Base-by-base conservation (phyloP, 1,140 invertebrate species). In the Drosophila nigromelanica region DNA sequence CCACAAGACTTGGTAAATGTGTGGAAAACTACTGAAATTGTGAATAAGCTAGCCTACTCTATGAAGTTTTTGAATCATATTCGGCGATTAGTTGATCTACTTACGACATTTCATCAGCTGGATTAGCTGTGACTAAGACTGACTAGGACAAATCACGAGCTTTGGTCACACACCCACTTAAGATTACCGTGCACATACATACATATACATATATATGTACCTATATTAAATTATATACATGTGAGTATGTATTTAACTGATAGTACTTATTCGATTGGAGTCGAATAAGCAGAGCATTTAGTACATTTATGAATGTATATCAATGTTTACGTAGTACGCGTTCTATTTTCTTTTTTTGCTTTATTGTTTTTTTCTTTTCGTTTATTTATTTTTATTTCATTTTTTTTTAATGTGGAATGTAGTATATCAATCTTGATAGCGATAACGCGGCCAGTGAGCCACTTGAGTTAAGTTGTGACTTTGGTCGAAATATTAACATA, bases 371-470 rank as follows among this genome's bases (percentile, higher is more conserved):
- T 50, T 12, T 50, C 30, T 14, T 50, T 50, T 1, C n/a, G 14
- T 7, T 50, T 14, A 3, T 14, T 14, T 14, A 14, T 14, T 24
- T 24, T 24, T 2, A 24, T 24, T 30, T 50, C 21, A 14, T 45
- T 51, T 45, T 15, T 24, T 10, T 52, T 60, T 47, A 59, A 39
- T 67, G 43, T 52, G 70, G 47, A 54, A 73, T 72, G 40, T 67
- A 54, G 37, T 72, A 73, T 67, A 73, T 67, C 70, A 73, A 73
- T 67, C 48, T 67, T 73, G 62, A 67, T 73, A 60, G 70, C 63
- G 70, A 73, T 73, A 73, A 67, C 40, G 18, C 21, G 48, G 21
- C 18, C 47, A 15, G 39, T 54, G 27, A 55, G 48, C 70, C 56
- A 68, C 63, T 73, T 59, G 63, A 68, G 39, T 58, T 54, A 30